Percentiles rank a stretch among this genome's conserved stretches.
These are phyloP conservation scores for Melanitta fusca DNA, from an alignment of 2,797 vertebrate species.

Conservation along the genomic window DNA sequence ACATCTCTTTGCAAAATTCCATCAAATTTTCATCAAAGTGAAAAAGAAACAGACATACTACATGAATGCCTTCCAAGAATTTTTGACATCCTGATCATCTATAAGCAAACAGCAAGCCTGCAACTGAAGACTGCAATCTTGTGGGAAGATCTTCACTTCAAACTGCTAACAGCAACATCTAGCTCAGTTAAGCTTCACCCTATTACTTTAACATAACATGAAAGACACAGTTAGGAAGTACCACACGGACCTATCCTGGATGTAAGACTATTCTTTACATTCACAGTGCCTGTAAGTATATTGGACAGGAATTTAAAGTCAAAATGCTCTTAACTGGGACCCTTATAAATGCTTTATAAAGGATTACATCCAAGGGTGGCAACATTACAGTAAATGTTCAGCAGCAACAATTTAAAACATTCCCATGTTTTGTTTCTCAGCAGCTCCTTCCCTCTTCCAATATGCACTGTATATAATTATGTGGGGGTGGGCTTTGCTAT, in stretches of 20 bases:
- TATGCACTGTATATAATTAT: not conserved
- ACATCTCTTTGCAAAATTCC: not conserved
- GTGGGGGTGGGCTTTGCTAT: not conserved
- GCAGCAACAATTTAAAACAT: not conserved
- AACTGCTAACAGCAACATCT: not conserved
- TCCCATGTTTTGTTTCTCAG: not conserved
- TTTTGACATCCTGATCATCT: not conserved
- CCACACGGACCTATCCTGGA: not conserved
- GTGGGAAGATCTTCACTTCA: not conserved
- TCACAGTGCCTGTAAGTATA: not conserved
- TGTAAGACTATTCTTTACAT: not conserved
- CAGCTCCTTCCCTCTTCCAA: not conserved
- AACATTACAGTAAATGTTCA: not conserved
- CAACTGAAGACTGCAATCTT: not conserved
- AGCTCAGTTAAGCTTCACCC: not conserved
- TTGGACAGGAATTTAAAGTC: not conserved
- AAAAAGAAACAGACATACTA: not conserved
- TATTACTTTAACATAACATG: not conserved
- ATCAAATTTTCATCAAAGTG: not conserved
- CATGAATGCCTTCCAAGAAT: accelerated
- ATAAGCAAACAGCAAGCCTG: not conserved
- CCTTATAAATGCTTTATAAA: not conserved
- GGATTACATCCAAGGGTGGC: not conserved
- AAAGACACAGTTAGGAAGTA: not conserved
- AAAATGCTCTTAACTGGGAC: not conserved